Base-by-base conservation (phyloP, 2,113 vertebrate species). In the Carassius carassius region DNA sequence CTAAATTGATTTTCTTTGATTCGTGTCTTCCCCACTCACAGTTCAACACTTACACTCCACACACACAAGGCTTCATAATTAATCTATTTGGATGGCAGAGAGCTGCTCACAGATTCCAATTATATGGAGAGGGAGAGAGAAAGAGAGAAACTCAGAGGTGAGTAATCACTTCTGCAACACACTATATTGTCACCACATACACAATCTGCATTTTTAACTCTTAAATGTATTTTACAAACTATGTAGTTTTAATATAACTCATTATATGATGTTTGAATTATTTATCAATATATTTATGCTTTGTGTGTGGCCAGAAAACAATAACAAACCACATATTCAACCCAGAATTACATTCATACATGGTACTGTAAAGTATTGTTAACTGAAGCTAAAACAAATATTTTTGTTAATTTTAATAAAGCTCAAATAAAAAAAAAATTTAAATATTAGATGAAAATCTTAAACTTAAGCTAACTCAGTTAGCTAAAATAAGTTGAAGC, bases 1-100 rank as follows among this genome's bases (percentile, higher is more conserved):
- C 82, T 83, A 85, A 85, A 86, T 87, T 85, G 80, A 89, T 88
- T 88, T 88, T 84, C 79, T 89, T 86, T 89, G 88, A 90, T 90
- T 89, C 77, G 81, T 91, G 81, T 85, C 73, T 81, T 82, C 70
- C 79, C 73, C 62, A 54, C 82, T 86, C 82, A 82, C 69, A 69
- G 84, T 75, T 80, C 80, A 51, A 63, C 85, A 82, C 88, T 83
- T 82, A 73, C n/a, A 62, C 83, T 84, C 76, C 47, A 21, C 78
- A 37, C 44, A 78, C 81, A 85, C 84, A 85, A 62, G 76, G 49
- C 82, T 85, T 87, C 51, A 85, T 90, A 90, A 89, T 90, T 85
- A 89, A 89, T 89, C 85, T 79, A 84, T 90, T 86, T 86, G 76
- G 72, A 90, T 78, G 82, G 80, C 84, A 69, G 47, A 86, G 62